phyloP scores from a whole-genome alignment of 2,113 vertebrate species.

The Symphodus melops region DNA sequence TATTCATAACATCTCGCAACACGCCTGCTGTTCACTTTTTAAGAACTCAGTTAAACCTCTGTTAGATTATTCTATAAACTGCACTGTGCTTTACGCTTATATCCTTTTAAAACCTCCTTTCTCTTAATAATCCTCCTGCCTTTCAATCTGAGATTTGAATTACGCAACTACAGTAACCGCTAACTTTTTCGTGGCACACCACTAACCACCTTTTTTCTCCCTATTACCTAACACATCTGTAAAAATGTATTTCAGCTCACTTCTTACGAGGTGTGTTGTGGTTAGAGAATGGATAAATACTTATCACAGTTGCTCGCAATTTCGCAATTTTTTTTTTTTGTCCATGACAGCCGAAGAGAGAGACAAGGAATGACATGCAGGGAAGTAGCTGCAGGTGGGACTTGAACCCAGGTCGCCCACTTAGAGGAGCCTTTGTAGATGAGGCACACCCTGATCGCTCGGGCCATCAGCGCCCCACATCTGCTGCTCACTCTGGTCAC shows the following conservation, averaged over 20 bases:
- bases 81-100: not conserved
- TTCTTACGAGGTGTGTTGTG: not conserved
- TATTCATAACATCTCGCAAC: conserved; percentile 50
- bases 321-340: no score
- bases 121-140: conserved; percentile 28
- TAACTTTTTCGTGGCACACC: not conserved
- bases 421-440: no score
- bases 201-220: not conserved
- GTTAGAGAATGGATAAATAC: not conserved
- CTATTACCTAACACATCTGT: not conserved
- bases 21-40: conserved; percentile 47
- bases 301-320: no score
- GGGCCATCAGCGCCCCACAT: no score
- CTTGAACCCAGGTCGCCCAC: no score
- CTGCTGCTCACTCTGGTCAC: no score
- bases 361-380: no score
- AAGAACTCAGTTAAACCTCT: conserved; percentile 37
- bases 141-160: not conserved
- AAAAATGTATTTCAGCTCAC: not conserved
- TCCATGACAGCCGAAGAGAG: no score
- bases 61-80: conserved; percentile 28
- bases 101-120: not conserved
- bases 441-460: no score
- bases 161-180: not conserved
- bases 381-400: no score